A percentile compares a stretch with the other conserved stretches of the same genome.
phyloP scores from a whole-genome alignment of 2,888 invertebrate genomes.

The Pollenia angustigena region DNA sequence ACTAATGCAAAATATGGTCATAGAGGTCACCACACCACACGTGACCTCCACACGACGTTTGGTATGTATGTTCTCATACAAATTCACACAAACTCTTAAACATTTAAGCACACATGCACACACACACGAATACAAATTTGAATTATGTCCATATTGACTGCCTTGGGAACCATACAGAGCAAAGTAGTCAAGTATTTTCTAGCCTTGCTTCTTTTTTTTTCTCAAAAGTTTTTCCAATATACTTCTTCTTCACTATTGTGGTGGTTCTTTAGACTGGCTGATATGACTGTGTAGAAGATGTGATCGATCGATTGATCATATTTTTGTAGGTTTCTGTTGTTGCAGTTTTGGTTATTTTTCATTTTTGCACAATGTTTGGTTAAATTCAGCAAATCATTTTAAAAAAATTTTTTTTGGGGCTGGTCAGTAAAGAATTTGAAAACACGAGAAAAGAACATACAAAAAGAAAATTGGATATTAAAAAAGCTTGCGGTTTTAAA shows the following conservation, averaged over 20 bases:
- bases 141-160: conserved; percentile 48
- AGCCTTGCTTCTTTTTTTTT: conserved; percentile 46
- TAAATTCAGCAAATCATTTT: conserved; percentile 65
- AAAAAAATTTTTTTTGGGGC: conserved; percentile 50
- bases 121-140: conserved; percentile 3
- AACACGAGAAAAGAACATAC: conserved; percentile 22
- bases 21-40: conserved; percentile 81
- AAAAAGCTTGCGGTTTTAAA: conserved; percentile 72
- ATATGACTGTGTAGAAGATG: conserved; percentile 65
- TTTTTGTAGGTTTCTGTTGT: conserved; percentile 50
- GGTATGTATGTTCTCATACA: conserved; percentile 46
- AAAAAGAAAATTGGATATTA: conserved; percentile 70
- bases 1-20: conserved; percentile 77
- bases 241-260: conserved; percentile 39
- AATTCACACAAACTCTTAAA: neutral
- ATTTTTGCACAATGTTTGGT: conserved; percentile 65
- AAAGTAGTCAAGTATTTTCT: conserved; percentile 61
- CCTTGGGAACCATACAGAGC: conserved; percentile 70
- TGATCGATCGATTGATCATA: conserved; percentile 75
- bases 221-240: conserved; percentile 35
- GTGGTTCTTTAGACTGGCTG: conserved; percentile 53
- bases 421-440: conserved; percentile 62
- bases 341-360: conserved; percentile 32
- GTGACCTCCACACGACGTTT: conserved; percentile 78
- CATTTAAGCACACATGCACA: neutral